phyloP scores from a whole-genome alignment of 2,888 invertebrate species.

The Philereme vetulata region DNA sequence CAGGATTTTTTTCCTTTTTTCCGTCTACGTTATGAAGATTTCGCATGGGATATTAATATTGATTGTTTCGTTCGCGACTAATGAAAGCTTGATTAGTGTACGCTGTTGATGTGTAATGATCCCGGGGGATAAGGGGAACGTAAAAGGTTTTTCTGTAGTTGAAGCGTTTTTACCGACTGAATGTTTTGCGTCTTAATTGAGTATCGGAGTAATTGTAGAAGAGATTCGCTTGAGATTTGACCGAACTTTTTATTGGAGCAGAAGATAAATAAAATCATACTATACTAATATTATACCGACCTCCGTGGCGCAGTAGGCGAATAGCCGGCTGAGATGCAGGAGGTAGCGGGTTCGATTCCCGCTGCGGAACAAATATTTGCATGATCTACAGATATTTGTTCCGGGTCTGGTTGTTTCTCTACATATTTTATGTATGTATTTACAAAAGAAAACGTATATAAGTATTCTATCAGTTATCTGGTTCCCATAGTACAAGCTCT shows the following conservation, averaged over 20 bases:
- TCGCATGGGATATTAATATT: slow-evolving; percentile 83
- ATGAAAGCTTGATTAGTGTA: slow-evolving; percentile 80
- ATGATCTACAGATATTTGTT: no score
- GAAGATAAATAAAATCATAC: neutral
- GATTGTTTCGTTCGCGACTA: slow-evolving; percentile 74
- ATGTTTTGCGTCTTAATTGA: slow-evolving; percentile 50
- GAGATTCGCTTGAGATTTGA: slow-evolving; percentile 33
- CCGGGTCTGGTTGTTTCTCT: no score
- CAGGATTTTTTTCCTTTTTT: slow-evolving; percentile 59
- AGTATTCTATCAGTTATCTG: no score
- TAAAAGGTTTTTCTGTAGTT: slow-evolving; percentile 60
- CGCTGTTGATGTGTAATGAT: slow-evolving; percentile 74
- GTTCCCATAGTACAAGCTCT: no score
- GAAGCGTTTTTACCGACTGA: slow-evolving; percentile 46
- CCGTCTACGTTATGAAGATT: slow-evolving; percentile 68
- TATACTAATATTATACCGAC: no score
- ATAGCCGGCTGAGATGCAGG: no score
- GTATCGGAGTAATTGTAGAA: slow-evolving; percentile 40
- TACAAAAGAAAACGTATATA: no score
- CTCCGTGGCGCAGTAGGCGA: no score
- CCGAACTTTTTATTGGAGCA: slow-evolving; percentile 27
- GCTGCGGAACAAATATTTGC: no score
- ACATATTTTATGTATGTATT: no score
- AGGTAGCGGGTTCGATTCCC: no score
- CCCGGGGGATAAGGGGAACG: slow-evolving; percentile 54